Conservation (phyloP, 2,797 vertebrate species). For the Chloroceryle inda region DNA sequence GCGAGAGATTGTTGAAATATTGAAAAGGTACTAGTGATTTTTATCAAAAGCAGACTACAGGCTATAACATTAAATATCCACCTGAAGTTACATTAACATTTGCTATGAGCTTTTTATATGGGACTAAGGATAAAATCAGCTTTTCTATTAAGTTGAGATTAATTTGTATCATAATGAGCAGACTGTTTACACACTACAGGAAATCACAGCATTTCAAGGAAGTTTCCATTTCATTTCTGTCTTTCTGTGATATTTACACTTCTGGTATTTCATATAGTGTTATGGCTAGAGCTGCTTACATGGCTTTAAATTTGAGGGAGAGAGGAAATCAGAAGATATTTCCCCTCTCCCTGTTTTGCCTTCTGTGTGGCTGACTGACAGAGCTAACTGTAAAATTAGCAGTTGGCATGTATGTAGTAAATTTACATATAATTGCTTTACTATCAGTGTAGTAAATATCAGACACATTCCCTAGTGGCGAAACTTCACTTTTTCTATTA, state of each 20-base stretch:
- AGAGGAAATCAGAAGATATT: neutral
- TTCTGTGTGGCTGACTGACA: neutral
- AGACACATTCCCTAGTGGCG: neutral
- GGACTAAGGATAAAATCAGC: neutral
- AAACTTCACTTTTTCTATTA: neutral
- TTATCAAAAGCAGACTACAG: neutral
- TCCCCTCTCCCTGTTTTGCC: neutral
- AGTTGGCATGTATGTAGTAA: neutral
- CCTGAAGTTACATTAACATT: neutral
- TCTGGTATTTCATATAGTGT: neutral
- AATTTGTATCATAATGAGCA: neutral
- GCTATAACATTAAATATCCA: neutral
- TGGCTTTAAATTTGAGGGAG: neutral
- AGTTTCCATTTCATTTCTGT: constrained; percentile 22
- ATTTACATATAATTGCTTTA: neutral
- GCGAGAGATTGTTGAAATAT: neutral
- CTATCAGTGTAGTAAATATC: neutral
- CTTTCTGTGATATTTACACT: constrained; percentile 13
- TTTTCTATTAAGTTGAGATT: neutral
- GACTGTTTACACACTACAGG: neutral
- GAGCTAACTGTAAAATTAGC: neutral
- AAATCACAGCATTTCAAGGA: neutral
- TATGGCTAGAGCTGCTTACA: neutral
- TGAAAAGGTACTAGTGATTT: neutral
- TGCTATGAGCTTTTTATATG: neutral